Percentiles rank a stretch among this genome's conserved stretches.
These are phyloP conservation scores for Xenus cinereus DNA, from an alignment of 2,113 vertebrate species.

Conservation along the genomic window DNA sequence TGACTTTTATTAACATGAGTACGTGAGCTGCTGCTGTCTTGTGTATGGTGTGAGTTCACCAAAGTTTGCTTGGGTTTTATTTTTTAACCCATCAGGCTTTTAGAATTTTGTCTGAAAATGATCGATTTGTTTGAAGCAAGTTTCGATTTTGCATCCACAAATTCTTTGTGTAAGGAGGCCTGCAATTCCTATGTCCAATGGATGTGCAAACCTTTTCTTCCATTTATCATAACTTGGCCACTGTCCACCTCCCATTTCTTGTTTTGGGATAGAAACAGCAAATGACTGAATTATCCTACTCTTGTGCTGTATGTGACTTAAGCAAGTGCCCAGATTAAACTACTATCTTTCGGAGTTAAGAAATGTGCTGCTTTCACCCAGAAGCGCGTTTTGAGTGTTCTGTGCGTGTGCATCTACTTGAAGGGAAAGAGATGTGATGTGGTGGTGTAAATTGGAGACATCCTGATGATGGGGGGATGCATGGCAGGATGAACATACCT, in stretches of 20 bases:
- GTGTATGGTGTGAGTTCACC: background rate
- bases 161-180: background rate
- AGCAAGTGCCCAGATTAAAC: background rate
- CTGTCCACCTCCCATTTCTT: background rate
- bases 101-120: background rate
- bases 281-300: background rate
- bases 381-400: background rate
- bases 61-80: background rate
- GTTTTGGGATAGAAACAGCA: background rate
- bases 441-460: background rate
- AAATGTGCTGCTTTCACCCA: background rate
- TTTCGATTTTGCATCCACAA: background rate
- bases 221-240: background rate
- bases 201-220: background rate
- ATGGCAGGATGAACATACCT: background rate
- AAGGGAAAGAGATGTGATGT: background rate
- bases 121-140: background rate
- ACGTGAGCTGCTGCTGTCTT: background rate
- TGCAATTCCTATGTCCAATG: background rate
- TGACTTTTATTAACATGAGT: background rate
- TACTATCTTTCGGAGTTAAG: background rate
- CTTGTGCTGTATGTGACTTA: background rate
- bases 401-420: background rate
- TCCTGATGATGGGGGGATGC: fast-evolving
- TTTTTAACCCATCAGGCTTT: background rate